Evolutionary conservation across 2,113 vertebrate species (phyloP), one percentile per base, ranked within the genome.

Genomic region (Platanista minor): DNA sequence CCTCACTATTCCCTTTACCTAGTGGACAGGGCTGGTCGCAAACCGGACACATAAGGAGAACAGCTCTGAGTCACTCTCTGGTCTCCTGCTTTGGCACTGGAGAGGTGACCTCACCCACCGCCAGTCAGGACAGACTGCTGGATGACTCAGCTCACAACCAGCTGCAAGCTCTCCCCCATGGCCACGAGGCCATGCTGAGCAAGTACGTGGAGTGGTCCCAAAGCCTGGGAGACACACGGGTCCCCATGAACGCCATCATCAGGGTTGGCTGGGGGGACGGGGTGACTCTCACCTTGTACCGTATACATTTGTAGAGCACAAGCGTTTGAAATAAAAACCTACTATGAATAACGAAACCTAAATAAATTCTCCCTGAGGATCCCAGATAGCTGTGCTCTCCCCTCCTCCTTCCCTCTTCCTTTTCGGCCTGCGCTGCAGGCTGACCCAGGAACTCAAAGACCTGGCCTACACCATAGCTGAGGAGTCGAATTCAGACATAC

Each of bases 41-140:
- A 8, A 33, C 27, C 9, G 95, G 96, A 78, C 95, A 94, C 91
- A 75, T 66, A 69, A 89, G 89, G 88, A 90, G 81, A 85, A n/a
- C 13, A 12, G 82, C 54, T 10, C 14, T 96, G 97, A 97, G 7
- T 98, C 96, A 94, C 21, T 8, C 66, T 69, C 57, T 54, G 72
- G 1, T 14, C 87, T 71, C 75, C 62, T 61, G 64, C 64, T 29
- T 80, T 87, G 96, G 93, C 91, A 93, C 67, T 3, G 2, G 36
- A 33, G 74, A 49, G 78, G 59, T 96, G 71, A 96, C 97, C 94
- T 96, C 98, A 96, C 94, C 87, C 84, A 84, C 78, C 36, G 20
- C 43, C 6, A 57, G 97, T 89, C 97, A 95, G 78, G 95, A 84
- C 52, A 41, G 78, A 36, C 11, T 31, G 66, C 67, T 33, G 62